phyloP scores from a whole-genome alignment of 2,888 invertebrate species.

The Notodromas monacha region DNA sequence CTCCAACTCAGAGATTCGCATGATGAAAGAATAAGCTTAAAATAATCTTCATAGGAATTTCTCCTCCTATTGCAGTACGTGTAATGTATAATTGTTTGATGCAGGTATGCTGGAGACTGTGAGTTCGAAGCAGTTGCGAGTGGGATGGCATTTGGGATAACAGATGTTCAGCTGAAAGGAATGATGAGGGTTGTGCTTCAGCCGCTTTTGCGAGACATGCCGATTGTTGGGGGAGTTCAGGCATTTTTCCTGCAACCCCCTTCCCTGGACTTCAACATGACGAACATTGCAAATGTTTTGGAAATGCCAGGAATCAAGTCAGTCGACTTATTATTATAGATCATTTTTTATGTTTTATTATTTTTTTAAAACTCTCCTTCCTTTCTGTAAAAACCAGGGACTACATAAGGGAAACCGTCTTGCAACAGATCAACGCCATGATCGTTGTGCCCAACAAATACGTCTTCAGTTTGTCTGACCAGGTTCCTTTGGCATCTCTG shows the following conservation, averaged over 20 bases:
- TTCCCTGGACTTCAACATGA: conserved; percentile 76
- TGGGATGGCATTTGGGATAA: conserved; percentile 28
- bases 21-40: too few species aligned
- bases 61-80: too few species aligned
- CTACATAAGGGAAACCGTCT: conserved; percentile 27
- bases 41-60: too few species aligned
- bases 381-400: too few species aligned
- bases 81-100: too few species aligned
- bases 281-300: conserved; percentile 71
- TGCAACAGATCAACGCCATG: conserved; percentile 60
- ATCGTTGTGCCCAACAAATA: conserved; percentile 89
- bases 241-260: conserved; percentile 90
- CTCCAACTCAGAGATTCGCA: too few species aligned
- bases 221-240: conserved; percentile 74
- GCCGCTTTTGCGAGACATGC: conserved; percentile 60
- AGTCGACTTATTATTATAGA: too few species aligned
- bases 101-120: conserved; percentile 79
- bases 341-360: too few species aligned
- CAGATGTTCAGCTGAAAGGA: conserved; percentile 46
- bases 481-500: background rate
- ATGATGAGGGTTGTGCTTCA: conserved; percentile 74
- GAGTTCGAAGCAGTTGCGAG: conserved; percentile 65
- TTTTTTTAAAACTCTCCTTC: too few species aligned
- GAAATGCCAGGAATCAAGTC: conserved; percentile 98
- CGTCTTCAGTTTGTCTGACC: conserved; percentile 42